A percentile compares a stretch with the other conserved stretches of the same genome.
Conservation (phyloP, 2,113 vertebrate species). For the Datnioides undecimradiatus region DNA sequence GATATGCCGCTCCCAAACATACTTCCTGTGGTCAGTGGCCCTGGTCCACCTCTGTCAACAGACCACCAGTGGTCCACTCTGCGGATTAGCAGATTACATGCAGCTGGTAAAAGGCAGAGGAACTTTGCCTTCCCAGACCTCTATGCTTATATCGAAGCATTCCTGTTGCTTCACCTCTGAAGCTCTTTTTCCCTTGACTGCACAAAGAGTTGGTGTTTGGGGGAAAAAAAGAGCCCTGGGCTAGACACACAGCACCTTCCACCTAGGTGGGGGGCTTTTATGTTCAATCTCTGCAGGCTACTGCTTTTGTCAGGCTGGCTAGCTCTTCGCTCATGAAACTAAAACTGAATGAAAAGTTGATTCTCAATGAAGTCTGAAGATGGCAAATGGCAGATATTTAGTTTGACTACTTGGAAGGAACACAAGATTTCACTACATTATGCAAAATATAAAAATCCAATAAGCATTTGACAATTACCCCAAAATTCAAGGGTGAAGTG, state of each 20-base stretch:
- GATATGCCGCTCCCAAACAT: constrained; percentile 42
- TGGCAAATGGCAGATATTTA: constrained; percentile 4
- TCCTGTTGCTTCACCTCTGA: constrained; percentile 79
- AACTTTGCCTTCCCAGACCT: constrained; percentile 57
- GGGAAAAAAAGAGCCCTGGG: constrained; percentile 61
- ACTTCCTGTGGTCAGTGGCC: constrained; percentile 75
- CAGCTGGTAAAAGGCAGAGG: constrained; percentile 75
- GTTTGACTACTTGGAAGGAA: not conserved
- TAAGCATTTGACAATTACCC: not conserved
- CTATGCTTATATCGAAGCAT: constrained; percentile 48
- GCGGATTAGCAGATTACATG: constrained; percentile 83
- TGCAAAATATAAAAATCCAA: constrained; percentile 1
- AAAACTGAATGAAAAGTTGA: constrained; percentile 24
- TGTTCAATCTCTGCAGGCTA: constrained; percentile 44
- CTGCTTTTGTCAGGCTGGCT: constrained; percentile 59
- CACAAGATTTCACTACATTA: not conserved
- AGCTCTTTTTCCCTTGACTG: constrained; percentile 80
- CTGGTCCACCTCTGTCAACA: constrained; percentile 68
- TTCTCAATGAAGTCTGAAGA: constrained; percentile 7
- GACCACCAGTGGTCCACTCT: constrained; percentile 72
- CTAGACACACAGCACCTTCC: constrained; percentile 69
- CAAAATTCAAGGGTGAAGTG: not conserved
- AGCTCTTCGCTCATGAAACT: constrained; percentile 33
- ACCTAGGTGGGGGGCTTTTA: constrained; percentile 62
- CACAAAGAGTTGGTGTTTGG: constrained; percentile 72